phyloP scores from a whole-genome alignment of 2,113 vertebrate species.

The Ciconia stormi region DNA sequence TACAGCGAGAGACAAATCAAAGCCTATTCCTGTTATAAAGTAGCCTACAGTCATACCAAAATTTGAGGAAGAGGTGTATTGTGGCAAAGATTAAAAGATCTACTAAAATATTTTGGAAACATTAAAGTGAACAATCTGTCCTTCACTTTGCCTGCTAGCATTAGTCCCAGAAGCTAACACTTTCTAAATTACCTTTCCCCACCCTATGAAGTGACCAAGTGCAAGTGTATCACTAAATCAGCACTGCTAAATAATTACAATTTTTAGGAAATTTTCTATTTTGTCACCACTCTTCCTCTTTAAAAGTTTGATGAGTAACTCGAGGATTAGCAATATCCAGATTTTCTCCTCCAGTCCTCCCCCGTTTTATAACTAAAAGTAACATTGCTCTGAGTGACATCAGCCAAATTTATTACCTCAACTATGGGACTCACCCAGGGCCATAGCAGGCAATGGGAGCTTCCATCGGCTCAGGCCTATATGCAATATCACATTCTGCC shows the following conservation, averaged over 20 bases:
- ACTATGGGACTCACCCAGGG: background rate
- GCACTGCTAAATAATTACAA: background rate
- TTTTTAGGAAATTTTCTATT: background rate
- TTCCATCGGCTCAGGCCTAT: background rate
- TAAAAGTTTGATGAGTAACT: background rate
- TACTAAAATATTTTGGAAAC: background rate
- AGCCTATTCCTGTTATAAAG: background rate
- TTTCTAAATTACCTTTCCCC: background rate
- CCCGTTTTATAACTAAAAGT: background rate
- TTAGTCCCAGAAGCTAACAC: background rate
- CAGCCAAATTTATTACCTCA: background rate
- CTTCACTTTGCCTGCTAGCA: background rate
- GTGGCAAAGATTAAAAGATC: background rate
- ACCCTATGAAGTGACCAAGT: constrained; percentile 15
- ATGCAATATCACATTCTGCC: background rate
- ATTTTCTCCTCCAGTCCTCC: background rate
- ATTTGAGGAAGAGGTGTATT: background rate
- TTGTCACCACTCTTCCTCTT: background rate
- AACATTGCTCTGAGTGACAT: background rate
- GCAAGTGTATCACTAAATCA: background rate
- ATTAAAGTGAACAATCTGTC: background rate
- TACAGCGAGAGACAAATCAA: background rate
- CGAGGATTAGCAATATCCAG: background rate
- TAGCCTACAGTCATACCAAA: background rate
- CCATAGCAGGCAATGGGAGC: fast-evolving